These are phyloP conservation scores for Plagiodera versicolora DNA, from an alignment of 2,888 invertebrate species.

Conservation along the genomic window DNA sequence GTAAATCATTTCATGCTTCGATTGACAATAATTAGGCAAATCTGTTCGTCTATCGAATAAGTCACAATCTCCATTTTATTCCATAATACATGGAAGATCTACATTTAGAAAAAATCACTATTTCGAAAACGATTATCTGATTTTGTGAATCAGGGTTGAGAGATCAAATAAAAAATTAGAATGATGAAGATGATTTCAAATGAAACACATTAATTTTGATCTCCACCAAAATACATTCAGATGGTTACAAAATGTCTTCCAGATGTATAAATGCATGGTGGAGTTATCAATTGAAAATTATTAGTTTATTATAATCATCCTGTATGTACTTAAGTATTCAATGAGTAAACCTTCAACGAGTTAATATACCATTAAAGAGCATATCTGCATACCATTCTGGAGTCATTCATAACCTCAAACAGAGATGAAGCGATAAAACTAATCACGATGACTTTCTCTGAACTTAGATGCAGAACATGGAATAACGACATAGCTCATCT, in stretches of 20 bases:
- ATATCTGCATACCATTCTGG: slow-evolving; percentile 23
- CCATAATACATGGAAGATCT: not conserved
- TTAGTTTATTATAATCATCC: slow-evolving; percentile 4
- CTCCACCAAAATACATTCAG: no score
- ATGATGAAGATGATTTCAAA: no score
- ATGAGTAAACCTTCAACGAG: slow-evolving; percentile 1
- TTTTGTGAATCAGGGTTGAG: no score
- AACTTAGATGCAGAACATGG: slow-evolving; percentile 24
- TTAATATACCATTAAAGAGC: slow-evolving; percentile 7
- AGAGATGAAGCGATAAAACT: slow-evolving; percentile 22
- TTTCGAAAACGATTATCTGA: no score
- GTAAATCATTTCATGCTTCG: not conserved
- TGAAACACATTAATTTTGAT: no score
- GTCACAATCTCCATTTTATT: not conserved
- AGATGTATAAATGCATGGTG: no score
- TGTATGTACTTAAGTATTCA: slow-evolving; percentile 1
- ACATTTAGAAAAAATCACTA: no score
- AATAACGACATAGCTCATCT: slow-evolving; percentile 25
- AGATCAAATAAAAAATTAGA: no score
- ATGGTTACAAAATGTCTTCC: no score
- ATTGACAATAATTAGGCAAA: not conserved
- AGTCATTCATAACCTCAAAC: slow-evolving; percentile 27
- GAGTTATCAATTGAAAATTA: no score
- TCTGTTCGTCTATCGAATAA: not conserved
- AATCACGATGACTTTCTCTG: slow-evolving; percentile 33